Evolutionary conservation across 2,113 vertebrate species (phyloP).

Genomic region (Aix galericulata): DNA sequence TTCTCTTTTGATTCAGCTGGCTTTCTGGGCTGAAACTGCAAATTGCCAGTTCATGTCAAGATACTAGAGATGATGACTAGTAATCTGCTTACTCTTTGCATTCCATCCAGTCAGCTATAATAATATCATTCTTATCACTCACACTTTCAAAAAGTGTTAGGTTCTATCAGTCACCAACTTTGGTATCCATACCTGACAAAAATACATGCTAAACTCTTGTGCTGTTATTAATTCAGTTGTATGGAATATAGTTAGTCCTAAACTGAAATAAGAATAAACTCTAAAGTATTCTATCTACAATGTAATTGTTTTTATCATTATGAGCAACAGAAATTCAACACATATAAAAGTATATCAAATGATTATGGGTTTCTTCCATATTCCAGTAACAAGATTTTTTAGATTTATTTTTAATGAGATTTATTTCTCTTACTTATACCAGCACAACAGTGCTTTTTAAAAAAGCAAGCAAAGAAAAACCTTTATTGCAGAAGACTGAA

Average conservation of each 20-base stretch:
- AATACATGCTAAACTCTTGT: background rate
- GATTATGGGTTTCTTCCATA: background rate
- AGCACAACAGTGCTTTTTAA: background rate
- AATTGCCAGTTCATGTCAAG: too few species aligned
- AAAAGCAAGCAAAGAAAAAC: background rate
- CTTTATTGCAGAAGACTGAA: background rate
- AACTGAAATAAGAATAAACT: background rate
- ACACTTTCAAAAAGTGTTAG: constrained; percentile 8
- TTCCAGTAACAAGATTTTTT: background rate
- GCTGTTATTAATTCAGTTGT: constrained; percentile 1
- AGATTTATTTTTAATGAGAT: background rate
- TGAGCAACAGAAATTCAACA: background rate
- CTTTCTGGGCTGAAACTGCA: too few species aligned
- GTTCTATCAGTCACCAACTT: background rate
- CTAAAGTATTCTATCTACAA: background rate
- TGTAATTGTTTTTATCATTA: background rate
- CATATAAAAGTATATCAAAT: background rate
- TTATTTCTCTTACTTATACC: background rate
- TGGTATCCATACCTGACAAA: background rate
- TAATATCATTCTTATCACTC: background rate
- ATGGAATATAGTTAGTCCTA: background rate
- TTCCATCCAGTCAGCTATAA: background rate
- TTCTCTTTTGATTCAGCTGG: too few species aligned
- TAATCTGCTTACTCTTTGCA: background rate
- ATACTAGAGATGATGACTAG: background rate